Conservation (phyloP, 2,888 invertebrate species). For the Uloborus plumipes region DNA sequence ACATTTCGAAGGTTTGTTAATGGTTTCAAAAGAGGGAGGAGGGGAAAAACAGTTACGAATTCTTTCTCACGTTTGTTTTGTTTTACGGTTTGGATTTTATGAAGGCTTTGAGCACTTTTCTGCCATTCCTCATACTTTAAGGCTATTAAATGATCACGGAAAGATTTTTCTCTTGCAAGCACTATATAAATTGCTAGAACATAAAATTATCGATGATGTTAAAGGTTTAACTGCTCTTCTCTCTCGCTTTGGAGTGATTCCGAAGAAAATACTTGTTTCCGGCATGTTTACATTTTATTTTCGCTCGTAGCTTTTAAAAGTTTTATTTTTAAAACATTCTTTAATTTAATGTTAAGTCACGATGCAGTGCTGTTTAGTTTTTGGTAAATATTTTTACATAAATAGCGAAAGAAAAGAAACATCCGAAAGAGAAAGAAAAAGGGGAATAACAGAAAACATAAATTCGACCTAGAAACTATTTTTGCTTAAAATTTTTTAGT, state of each 20-base stretch:
- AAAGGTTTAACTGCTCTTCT: conserved; percentile 1
- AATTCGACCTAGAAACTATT: no score
- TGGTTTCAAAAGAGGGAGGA: conserved; percentile 25
- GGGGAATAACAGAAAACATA: no score
- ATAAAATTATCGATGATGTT: conserved; percentile 10
- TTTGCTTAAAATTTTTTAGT: no score
- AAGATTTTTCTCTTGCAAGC: neutral
- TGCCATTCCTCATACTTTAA: conserved; percentile 20
- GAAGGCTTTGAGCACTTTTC: conserved; percentile 4
- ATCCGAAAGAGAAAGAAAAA: no score
- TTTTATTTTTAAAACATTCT: no score
- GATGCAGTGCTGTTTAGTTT: no score
- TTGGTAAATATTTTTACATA: no score
- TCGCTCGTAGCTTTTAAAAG: no score
- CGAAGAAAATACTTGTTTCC: no score
- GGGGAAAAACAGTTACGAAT: neutral
- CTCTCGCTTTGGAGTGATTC: neutral
- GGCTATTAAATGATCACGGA: conserved; percentile 37
- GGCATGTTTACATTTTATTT: no score
- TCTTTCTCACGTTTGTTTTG: conserved; percentile 27
- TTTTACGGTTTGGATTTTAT: conserved; percentile 21
- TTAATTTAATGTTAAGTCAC: no score
- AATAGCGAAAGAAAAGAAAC: no score
- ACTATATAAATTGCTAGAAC: conserved; percentile 5
- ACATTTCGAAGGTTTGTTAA: conserved; percentile 50